Base-by-base conservation (phyloP, 2,113 vertebrate genomes). In the Platycercus adscitus region DNA sequence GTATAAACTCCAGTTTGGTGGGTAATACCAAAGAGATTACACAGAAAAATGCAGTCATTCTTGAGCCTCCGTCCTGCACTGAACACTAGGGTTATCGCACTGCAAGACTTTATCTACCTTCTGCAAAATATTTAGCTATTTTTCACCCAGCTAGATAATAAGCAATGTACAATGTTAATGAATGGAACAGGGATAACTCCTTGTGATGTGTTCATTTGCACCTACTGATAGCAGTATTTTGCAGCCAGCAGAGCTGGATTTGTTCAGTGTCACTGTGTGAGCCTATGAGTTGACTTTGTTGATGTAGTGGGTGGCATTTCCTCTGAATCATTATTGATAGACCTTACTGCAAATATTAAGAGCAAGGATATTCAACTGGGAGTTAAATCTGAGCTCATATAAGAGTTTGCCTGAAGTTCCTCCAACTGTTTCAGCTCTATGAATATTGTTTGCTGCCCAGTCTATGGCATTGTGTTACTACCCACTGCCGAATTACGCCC, bases 291-390 rank as follows among this genome's bases (percentile, higher is more conserved):
- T 66, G 68, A 83, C 68, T 87, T 28, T 52, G 64, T 86, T 91
- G 92, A 78, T 86, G 81, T 17, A 37, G 65, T 79, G 63, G 80
- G 63, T 49, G 56, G 47, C 43, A 87, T 86, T 91, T 92, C 61
- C 91, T 89, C 92, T 94, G 92, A 96, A 95, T 93, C 83, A 79
- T 46, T 92, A 88, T 26, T 76, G 86, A 72, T 65, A 94, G 56
- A 81, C 8, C 31, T 50, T 68, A 68, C 5, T 71, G 81, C 61
- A 96, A 93, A 86, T 68, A 71, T 71, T 90, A 90, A 76, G 56
- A 84, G 71, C 71, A 66, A 66, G 21, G 69, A 81, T 82, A 47
- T 71, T 88, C 41, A 69, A 44, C 52, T 43, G 72, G 15, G 52
- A 91, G 49, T 61, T 91, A 52, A 92, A 85, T 29, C 65, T 53